phyloP scores from a whole-genome alignment of 2,888 invertebrate species.

The Acronicta alni region DNA sequence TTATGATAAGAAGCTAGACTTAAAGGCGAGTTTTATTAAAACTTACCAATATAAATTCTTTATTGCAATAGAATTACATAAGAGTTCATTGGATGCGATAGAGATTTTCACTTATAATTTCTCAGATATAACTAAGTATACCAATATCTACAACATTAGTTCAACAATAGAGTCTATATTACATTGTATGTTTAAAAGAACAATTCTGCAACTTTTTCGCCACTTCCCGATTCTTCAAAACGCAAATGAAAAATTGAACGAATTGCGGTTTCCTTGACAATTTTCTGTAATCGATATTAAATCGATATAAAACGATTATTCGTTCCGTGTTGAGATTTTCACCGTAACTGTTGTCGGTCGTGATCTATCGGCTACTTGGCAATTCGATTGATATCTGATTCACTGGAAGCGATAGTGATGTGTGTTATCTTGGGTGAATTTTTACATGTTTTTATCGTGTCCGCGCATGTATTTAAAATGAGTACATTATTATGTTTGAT shows the following conservation, averaged over 20 bases:
- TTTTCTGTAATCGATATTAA: slow-evolving; percentile 48
- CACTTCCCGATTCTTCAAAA: slow-evolving; percentile 29
- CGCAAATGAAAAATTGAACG: slow-evolving; percentile 23
- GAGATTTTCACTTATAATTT: slow-evolving; percentile 12
- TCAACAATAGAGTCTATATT: slow-evolving; percentile 21
- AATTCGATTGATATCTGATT: slow-evolving; percentile 35
- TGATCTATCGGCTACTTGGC: slow-evolving; percentile 66
- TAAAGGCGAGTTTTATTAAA: too few species aligned
- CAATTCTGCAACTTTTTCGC: slow-evolving; percentile 26
- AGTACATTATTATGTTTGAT: neutral
- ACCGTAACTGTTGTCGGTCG: slow-evolving; percentile 61
- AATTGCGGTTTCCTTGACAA: slow-evolving; percentile 52
- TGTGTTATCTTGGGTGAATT: slow-evolving; percentile 19
- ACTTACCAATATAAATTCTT: too few species aligned
- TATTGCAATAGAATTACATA: slow-evolving; percentile 1
- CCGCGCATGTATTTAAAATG: slow-evolving; percentile 1
- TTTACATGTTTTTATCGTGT: slow-evolving; percentile 15
- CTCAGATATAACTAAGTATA: neutral
- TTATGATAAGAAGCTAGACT: neutral
- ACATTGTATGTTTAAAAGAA: neutral
- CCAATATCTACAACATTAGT: fast-evolving
- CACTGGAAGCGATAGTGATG: slow-evolving; percentile 52
- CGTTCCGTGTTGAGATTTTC: slow-evolving; percentile 64
- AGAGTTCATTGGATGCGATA: neutral
- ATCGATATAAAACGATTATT: slow-evolving; percentile 63